Evolutionary conservation across 2,888 invertebrate species (phyloP).

Genomic region (Busseola fusca): DNA sequence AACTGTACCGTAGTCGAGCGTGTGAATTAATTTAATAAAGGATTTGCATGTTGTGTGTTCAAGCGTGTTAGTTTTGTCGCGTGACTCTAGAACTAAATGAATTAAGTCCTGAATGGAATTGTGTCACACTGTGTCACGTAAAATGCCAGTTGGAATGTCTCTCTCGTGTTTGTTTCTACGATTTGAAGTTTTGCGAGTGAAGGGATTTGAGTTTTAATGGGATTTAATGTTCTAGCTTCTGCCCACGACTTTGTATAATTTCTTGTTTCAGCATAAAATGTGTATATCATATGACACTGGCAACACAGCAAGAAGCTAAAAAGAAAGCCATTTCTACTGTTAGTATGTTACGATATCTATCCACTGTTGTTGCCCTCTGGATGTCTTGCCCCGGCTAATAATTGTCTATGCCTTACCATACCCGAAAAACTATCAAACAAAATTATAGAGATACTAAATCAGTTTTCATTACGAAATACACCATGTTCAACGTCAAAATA

Average conservation of each 20-base stretch:
- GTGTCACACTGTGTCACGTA: conserved; percentile 30
- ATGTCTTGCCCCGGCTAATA: not conserved
- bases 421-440: not conserved
- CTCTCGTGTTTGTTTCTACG: conserved; percentile 33
- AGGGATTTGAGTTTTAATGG: conserved; percentile 20
- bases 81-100: conserved; percentile 42
- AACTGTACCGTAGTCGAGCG: conserved; percentile 17
- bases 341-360: no score
- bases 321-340: no score
- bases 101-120: conserved; percentile 44
- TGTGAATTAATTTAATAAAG: conserved; percentile 54
- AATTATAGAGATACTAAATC: conserved; percentile 7
- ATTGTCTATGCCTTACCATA: not conserved
- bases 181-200: conserved; percentile 33
- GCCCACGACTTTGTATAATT: not conserved
- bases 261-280: not conserved
- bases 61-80: conserved; percentile 43
- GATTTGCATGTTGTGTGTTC: conserved; percentile 51
- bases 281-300: not conserved
- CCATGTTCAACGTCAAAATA: conserved; percentile 27
- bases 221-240: not conserved
- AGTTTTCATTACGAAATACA: not conserved
- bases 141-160: conserved; percentile 38
- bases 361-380: not conserved
- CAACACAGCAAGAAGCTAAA: not conserved